phyloP scores from a whole-genome alignment of 2,888 invertebrate species.

The Ernsta delagoae region DNA sequence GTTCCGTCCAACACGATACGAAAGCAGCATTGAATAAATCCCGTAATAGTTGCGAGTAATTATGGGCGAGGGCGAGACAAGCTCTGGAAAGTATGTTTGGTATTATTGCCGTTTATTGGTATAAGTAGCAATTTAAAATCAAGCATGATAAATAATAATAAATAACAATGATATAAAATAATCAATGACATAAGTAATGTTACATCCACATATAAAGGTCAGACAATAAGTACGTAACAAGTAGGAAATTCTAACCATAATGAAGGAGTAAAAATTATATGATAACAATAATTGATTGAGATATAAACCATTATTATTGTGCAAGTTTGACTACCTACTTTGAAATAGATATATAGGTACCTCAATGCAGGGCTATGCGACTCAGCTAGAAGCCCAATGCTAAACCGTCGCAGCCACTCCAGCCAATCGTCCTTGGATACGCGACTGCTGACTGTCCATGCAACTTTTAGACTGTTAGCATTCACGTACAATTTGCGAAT shows the following conservation, averaged over 20 bases:
- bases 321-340: no score
- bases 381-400: slow-evolving; percentile 96
- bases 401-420: slow-evolving; percentile 97
- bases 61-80: slow-evolving; percentile 96
- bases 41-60: slow-evolving; percentile 96
- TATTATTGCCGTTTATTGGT: neutral
- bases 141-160: no score
- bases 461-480: slow-evolving; percentile 92
- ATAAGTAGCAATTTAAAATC: no score
- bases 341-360: no score
- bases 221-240: neutral
- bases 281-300: no score
- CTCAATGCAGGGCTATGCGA: slow-evolving; percentile 97
- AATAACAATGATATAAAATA: no score
- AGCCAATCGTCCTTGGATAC: slow-evolving; percentile 99
- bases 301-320: no score
- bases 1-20: slow-evolving; percentile 99
- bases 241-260: no score
- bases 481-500: slow-evolving; percentile 93
- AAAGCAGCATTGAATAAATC: slow-evolving; percentile 99
- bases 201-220: neutral
- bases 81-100: slow-evolving; percentile 82
- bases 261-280: no score
- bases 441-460: slow-evolving; percentile 96
- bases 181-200: no score